Base-by-base conservation (phyloP, 2,113 vertebrate genomes). In the Tringa solitaria region DNA sequence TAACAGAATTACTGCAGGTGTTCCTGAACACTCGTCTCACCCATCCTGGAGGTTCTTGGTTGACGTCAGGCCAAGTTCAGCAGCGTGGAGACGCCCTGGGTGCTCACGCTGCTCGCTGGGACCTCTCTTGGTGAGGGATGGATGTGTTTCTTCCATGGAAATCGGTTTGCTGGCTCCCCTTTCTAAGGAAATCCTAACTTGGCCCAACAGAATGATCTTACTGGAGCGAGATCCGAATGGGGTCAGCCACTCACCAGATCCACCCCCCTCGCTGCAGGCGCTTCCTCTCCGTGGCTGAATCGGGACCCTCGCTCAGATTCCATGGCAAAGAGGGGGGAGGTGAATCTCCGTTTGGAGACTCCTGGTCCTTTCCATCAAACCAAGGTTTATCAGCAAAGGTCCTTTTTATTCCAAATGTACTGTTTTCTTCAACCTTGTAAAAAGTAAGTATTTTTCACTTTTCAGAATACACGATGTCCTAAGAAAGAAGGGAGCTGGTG, bases 401-500 rank as follows among this genome's bases (percentile, higher is more conserved):
- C 20, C 26, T 27, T 73, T n/a, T 23, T 35, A 14, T 41, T 28
- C 69, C 41, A 12, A 9, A 24, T 1, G 12, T 19, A 3, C 26
- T 4, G 9, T 33, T 78, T n/a, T 24, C 41, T 30, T 79, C 59
- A 65, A 2, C 60, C 17, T 23, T 17, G 32, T 17, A 5, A 33
- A 33, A 20, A 13, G 5, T 1, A 10, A 28, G 18, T 14, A 23
- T 2, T 68, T 67, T 54, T 35, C 61, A 14, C 18, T 81, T 48
- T 9, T 43, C 27, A 24, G 3, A 43, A 5, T 11, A 2, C 0
- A 0, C 1, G 6, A 4, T 35, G 24, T 23, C 23, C 27, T 18
- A 6, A n/a, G 69, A 16, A 26, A 0, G 30, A 21, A 3, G 0
- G 3, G 7, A 10, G 24, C 30, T 23, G 26, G 8, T 27, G 46